phyloP scores from a whole-genome alignment of 2,888 invertebrate genomes.

The Cephonodes hylas region DNA sequence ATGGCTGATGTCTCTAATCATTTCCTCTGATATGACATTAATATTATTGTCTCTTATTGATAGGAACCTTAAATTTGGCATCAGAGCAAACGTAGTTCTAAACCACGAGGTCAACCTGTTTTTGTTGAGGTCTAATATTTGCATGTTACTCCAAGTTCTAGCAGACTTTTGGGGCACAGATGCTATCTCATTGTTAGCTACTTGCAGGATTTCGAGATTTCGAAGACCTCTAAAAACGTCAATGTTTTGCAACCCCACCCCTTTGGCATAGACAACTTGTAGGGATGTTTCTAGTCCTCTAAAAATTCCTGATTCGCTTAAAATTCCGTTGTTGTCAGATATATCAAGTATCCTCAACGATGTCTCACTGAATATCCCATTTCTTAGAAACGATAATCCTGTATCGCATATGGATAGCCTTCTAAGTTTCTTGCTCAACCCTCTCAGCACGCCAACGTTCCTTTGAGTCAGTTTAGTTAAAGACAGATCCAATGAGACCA shows the following conservation, averaged over 20 bases:
- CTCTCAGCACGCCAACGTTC: constrained; percentile 35
- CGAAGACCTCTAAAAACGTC: constrained; percentile 55
- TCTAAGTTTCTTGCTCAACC: constrained; percentile 38
- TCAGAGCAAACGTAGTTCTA: constrained; percentile 52
- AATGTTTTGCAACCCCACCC: constrained; percentile 58
- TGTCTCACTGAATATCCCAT: constrained; percentile 61
- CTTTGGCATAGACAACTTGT: constrained; percentile 67
- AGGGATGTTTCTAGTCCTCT: constrained; percentile 63
- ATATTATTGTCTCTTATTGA: constrained; percentile 78
- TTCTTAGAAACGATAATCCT: constrained; percentile 52
- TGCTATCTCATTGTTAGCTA: constrained; percentile 76
- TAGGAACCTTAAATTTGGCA: constrained; percentile 63
- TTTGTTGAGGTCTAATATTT: constrained; percentile 72
- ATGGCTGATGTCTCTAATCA: constrained; percentile 77
- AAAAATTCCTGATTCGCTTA: constrained; percentile 51
- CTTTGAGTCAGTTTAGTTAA: constrained; percentile 41
- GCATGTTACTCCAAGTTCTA: constrained; percentile 53
- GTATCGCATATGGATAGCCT: constrained; percentile 70
- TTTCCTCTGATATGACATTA: constrained; percentile 77
- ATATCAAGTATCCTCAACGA: constrained; percentile 74
- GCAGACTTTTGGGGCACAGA: constrained; percentile 47
- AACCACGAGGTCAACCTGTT: constrained; percentile 82
- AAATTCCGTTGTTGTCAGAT: constrained; percentile 74
- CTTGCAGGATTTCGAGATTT: constrained; percentile 68
- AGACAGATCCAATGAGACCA: constrained; percentile 59